Percentiles rank a stretch among this genome's conserved stretches.
These are phyloP conservation scores for Amitus sp. DNA, from an alignment of 2,888 invertebrate species.

Conservation along the genomic window DNA sequence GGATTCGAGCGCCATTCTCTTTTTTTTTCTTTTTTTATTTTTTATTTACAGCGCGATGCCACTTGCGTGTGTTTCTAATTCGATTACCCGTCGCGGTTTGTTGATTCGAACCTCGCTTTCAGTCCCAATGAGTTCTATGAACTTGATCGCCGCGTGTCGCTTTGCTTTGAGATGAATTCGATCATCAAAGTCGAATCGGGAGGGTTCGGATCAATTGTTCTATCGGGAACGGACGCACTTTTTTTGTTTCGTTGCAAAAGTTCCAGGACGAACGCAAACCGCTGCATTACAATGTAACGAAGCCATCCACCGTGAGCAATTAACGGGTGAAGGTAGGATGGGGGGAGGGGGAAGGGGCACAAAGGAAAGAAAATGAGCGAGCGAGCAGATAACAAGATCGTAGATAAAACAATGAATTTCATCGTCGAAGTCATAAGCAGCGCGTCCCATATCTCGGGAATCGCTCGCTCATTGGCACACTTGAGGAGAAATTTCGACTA, in stretches of 20 bases:
- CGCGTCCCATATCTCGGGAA: constrained; percentile 27
- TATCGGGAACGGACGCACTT: no score
- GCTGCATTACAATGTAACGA: no score
- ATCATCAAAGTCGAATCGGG: not conserved
- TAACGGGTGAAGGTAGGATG: constrained; percentile 32
- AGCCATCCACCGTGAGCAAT: constrained; percentile 20
- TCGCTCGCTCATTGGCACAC: constrained; percentile 41
- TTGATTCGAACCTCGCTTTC: no score
- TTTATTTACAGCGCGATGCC: no score
- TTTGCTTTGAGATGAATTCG: not conserved
- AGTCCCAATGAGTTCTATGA: no score
- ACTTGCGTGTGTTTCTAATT: no score
- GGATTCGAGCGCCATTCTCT: not conserved
- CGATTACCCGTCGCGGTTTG: no score
- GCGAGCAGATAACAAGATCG: constrained; percentile 32
- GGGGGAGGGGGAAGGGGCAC: no score
- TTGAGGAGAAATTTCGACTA: constrained; percentile 53
- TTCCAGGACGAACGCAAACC: constrained; percentile 29
- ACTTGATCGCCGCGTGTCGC: not conserved
- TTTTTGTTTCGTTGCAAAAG: no score
- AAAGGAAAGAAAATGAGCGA: constrained; percentile 34
- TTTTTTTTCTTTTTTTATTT: not conserved
- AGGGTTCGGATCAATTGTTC: no score
- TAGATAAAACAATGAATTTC: constrained; percentile 37
- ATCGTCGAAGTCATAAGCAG: constrained; percentile 25